Conservation (phyloP, 2,797 vertebrate genomes). For the Spondyliosoma cantharus region DNA sequence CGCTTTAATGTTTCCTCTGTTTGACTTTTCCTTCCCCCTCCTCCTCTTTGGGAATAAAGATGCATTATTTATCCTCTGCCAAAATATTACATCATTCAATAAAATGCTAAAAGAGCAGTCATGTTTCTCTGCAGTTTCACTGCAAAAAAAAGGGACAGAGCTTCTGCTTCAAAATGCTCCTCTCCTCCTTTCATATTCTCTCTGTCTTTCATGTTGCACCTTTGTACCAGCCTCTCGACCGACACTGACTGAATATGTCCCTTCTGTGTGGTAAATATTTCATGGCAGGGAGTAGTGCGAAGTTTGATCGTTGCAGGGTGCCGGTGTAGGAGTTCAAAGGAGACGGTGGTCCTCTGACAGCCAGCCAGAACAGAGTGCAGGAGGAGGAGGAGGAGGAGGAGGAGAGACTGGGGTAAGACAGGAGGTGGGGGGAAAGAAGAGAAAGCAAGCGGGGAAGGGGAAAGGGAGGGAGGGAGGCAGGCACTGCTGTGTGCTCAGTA, state of each 20-base stretch:
- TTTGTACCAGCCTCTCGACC: constrained; percentile 72
- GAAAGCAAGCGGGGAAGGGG: constrained; percentile 15
- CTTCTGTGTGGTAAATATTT: constrained; percentile 83
- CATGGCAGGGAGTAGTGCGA: constrained; percentile 74
- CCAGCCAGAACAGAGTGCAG: constrained; percentile 68
- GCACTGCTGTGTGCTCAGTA: constrained; percentile 48
- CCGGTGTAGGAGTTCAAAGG: constrained; percentile 82
- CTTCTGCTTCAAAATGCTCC: constrained; percentile 62
- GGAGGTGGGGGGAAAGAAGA: constrained; percentile 36
- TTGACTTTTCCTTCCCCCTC: constrained; percentile 20
- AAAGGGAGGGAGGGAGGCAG: constrained; percentile 16
- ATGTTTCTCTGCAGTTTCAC: constrained; percentile 52
- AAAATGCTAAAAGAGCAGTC: constrained; percentile 61
- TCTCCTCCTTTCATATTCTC: constrained; percentile 69
- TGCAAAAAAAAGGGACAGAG: constrained; percentile 6
- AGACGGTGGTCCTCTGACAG: constrained; percentile 76
- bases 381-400: constrained; percentile 47
- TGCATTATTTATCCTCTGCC: constrained; percentile 64
- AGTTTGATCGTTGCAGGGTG: constrained; percentile 82
- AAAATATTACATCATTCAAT: constrained; percentile 70
- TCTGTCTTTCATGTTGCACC: constrained; percentile 76
- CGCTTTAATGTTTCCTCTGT: constrained; percentile 42
- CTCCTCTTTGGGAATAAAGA: constrained; percentile 34
- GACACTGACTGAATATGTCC: constrained; percentile 75
- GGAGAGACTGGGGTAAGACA: constrained; percentile 49